phyloP scores from a whole-genome alignment of 1,140 invertebrate species.

The Meteorus sp. region DNA sequence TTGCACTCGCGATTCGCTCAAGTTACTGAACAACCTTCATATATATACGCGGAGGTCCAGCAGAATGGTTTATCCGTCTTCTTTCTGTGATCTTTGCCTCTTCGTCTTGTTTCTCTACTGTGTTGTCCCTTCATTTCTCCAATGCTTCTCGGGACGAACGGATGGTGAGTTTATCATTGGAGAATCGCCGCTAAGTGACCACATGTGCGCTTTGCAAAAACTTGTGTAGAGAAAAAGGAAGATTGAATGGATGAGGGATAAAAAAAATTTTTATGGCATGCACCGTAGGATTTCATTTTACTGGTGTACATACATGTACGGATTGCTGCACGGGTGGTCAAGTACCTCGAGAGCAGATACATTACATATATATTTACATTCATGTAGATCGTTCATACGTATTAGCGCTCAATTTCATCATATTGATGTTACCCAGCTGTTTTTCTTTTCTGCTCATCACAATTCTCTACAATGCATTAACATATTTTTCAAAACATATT shows the following conservation, averaged over 20 bases:
- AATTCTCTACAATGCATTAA: too few relatives aligned
- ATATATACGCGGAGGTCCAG: conserved; percentile 38
- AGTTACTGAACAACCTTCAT: conserved; percentile 37
- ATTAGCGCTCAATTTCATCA: neutral
- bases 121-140: neutral
- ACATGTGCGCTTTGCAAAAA: conserved; percentile 42
- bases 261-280: neutral
- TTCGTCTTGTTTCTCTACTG: conserved; percentile 4
- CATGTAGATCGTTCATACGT: neutral
- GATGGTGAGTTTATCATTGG: conserved; percentile 42
- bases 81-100: too few relatives aligned
- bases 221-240: neutral
- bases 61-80: too few relatives aligned
- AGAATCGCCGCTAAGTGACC: conserved; percentile 48
- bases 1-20: conserved; percentile 52
- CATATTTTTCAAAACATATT: too few relatives aligned
- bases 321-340: neutral
- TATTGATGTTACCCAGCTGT: neutral
- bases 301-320: neutral
- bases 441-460: too few relatives aligned
- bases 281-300: neutral
- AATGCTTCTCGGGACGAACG: conserved; percentile 4
- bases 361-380: neutral
- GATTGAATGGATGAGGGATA: neutral
- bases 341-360: neutral